Evolutionary conservation across 1,140 invertebrate genomes (phyloP), one percentile per base, ranked within the genome.

Genomic region (Zaprionus vittiger): DNA sequence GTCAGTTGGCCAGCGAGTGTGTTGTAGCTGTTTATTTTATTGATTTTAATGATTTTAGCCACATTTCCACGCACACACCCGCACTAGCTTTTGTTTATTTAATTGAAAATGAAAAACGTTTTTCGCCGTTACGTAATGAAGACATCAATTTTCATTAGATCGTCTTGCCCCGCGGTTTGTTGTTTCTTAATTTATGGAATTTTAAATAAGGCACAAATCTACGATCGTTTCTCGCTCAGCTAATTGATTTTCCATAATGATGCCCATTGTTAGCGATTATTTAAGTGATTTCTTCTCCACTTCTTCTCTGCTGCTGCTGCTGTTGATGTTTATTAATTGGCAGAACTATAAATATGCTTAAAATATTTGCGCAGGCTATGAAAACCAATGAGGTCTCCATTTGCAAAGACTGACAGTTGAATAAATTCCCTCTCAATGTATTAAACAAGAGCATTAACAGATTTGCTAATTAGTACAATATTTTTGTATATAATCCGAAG

Each of bases 1-100:
- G 83, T 89, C 83, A 81, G 84, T 60, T 67, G 67, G 34, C 73
- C 66, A 64, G 69, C 69, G 63, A 81, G 68, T 71, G 66, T 22
- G 12, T 41, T 61, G 38, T 17, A 22, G 81, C 77, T 87, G 81
- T 87, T 87, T 87, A 87, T 87, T 87, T 87, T 89, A 87, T 87
- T 87, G 84, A 87, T 90, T 87, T 89, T 87, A 83, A 87, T 81
- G 81, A 89, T 87, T 79, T 81, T 90, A 90, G 83, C 78, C 84
- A 89, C 85, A 79, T 90, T 89, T 82, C 63, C 12, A 12, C 47
- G 1, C 11, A 5, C 47, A 38, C 37, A 38, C 37, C 41, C 41
- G 7, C 47, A 11, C 47, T 12, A 20, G n/a, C 41, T 47, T 52
- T 24, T 52, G 47, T 52, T 52, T 52, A 52, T 52, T 52, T 52